phyloP scores from a whole-genome alignment of 2,888 invertebrate species.

The Lithophane ornitopus region DNA sequence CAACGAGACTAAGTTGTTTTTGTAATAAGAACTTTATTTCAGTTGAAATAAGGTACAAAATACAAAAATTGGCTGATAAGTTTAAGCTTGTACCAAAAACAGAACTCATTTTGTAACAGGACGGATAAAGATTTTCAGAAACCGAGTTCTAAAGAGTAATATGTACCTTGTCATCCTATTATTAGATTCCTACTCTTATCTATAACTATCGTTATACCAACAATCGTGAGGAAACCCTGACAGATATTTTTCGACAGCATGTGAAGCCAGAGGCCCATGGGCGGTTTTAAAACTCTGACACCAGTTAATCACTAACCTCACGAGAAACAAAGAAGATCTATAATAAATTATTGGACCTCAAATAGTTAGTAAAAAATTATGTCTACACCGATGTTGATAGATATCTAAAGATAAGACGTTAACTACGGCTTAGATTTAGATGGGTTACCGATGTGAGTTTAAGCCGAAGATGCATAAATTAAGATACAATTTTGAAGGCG shows the following conservation, averaged over 20 bases:
- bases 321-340: neutral
- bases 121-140: conserved; percentile 9
- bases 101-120: no score
- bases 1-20: no score
- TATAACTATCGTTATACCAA: no score
- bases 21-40: no score
- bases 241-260: no score
- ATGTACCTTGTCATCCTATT: conserved; percentile 33
- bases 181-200: conserved; percentile 28
- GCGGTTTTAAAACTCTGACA: no score
- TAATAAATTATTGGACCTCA: conserved; percentile 45
- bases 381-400: conserved; percentile 55
- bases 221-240: no score
- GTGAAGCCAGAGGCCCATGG: no score
- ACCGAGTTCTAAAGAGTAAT: neutral
- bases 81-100: no score
- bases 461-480: neutral
- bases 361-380: conserved; percentile 60
- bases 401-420: conserved; percentile 37
- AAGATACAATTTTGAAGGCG: neutral
- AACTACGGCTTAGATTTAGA: conserved; percentile 9
- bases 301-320: no score
- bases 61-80: no score
- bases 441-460: conserved; percentile 5
- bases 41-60: no score